phyloP scores from a whole-genome alignment of 2,113 vertebrate species.

The Pelecanus crispus region DNA sequence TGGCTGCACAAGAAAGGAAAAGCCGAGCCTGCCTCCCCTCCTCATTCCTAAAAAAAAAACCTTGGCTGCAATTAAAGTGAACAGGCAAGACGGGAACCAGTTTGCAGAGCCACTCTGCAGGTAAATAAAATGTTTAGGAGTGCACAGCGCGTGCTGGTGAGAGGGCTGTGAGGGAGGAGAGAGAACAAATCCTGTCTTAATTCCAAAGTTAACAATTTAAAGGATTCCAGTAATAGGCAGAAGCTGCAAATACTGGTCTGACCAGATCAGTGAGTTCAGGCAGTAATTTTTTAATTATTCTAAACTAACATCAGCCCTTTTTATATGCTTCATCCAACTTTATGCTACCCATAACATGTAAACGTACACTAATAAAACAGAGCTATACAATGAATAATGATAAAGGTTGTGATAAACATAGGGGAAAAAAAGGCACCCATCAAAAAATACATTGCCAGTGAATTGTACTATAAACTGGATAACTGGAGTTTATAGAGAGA shows the following conservation, averaged over 20 bases:
- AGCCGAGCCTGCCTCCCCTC: not conserved
- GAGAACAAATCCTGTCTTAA: not conserved
- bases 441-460: not conserved
- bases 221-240: not conserved
- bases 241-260: not conserved
- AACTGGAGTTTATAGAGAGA: conserved; percentile 32
- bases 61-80: not conserved
- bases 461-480: conserved; percentile 25
- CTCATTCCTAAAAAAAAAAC: not conserved
- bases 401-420: conserved; percentile 25
- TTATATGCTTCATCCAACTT: not conserved
- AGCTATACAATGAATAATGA: not conserved
- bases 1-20: conserved; percentile 22
- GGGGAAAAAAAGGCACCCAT: not conserved
- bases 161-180: not conserved
- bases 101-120: not conserved
- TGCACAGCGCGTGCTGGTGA: not conserved
- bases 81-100: not conserved
- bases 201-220: conserved; percentile 1
- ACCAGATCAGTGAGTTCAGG: not conserved
- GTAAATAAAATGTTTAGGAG: conserved; percentile 11
- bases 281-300: conserved; percentile 28
- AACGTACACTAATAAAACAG: conserved; percentile 16
- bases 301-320: conserved; percentile 19
- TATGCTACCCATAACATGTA: not conserved